Base-by-base conservation (phyloP, 2,888 invertebrate genomes). In the Sphaerophoria taeniata region DNA sequence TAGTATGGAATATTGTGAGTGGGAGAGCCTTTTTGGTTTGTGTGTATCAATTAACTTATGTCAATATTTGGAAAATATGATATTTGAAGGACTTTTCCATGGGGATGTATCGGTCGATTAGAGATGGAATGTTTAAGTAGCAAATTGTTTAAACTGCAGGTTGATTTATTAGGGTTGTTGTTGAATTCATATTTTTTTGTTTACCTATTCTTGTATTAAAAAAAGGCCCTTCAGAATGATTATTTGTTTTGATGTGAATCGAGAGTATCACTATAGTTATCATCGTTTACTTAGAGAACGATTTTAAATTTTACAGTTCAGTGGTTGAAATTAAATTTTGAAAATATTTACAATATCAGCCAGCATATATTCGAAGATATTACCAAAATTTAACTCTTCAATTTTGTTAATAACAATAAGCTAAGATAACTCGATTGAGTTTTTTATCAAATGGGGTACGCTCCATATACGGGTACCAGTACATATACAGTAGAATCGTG, bases 31-130 rank as follows among this genome's bases (percentile, higher is more conserved):
- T 76, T 75, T 85, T n/a, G 80, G 85, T 76, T 70, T 56, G 70
- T 85, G 81, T 81, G 76, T 76, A 81, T 85, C 85, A 85, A 85
- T 85, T 85, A 85, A 81, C 76, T 85, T 73, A 70, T 81, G 85
- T 85, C 81, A 85, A 85, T 81, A 85, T 81, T 85, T 85, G 81
- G 60, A 80, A 85, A 85, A 85, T 75, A 84, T 63, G 75, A 81
- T 85, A 81, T 85, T 81, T 77, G 81, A 84, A 84, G 74, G 84
- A 84, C 80, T 81, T 81, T 47, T 51, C 85, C 81, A 69, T 81
- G 76, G 81, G 85, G 85, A 81, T 70, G 39, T 69, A 76, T 81
- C 77, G 61, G 73, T 60, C 78, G 78, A 71, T 83, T 81, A 70
- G 81, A 79, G 65, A 43, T 79, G 75, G 79, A 79, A 84, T 84